These are phyloP conservation scores for Triplophysa yarkandensis DNA, from an alignment of 2,797 vertebrate species.

Conservation along the genomic window DNA sequence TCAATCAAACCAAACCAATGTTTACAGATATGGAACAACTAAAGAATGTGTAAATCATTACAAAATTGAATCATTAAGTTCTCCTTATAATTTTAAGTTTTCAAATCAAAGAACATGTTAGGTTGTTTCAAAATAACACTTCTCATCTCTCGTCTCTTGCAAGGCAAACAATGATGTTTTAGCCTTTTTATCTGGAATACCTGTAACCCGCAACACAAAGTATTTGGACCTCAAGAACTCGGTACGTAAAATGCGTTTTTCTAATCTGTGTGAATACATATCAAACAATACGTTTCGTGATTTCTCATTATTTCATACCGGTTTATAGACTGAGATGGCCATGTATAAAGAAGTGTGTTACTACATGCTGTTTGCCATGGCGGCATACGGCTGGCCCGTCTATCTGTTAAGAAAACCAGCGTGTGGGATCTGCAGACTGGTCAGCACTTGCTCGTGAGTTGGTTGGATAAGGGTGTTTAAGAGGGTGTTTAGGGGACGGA, in stretches of 20 bases:
- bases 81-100: too few relatives aligned
- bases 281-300: not conserved
- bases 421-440: slow-evolving; percentile 92
- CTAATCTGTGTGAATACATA: not conserved
- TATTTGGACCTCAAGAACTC: slow-evolving; percentile 97
- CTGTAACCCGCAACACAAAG: slow-evolving; percentile 94
- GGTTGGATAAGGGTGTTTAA: not conserved
- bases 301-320: not conserved
- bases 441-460: slow-evolving; percentile 96
- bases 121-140: not conserved
- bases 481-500: not conserved
- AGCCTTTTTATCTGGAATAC: slow-evolving; percentile 98
- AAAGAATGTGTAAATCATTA: too few relatives aligned
- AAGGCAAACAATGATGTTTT: slow-evolving; percentile 98
- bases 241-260: slow-evolving; percentile 65
- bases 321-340: slow-evolving; percentile 88
- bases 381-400: slow-evolving; percentile 98
- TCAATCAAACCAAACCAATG: too few relatives aligned
- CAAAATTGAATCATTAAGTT: too few relatives aligned
- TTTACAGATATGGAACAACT: too few relatives aligned
- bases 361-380: slow-evolving; percentile 98
- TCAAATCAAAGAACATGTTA: not conserved
- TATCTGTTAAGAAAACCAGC: slow-evolving; percentile 97
- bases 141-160: slow-evolving; percentile 30
- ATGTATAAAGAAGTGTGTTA: slow-evolving; percentile 98